Base-by-base conservation (phyloP, 2,888 invertebrate species). In the Listrodromus nycthemerus region DNA sequence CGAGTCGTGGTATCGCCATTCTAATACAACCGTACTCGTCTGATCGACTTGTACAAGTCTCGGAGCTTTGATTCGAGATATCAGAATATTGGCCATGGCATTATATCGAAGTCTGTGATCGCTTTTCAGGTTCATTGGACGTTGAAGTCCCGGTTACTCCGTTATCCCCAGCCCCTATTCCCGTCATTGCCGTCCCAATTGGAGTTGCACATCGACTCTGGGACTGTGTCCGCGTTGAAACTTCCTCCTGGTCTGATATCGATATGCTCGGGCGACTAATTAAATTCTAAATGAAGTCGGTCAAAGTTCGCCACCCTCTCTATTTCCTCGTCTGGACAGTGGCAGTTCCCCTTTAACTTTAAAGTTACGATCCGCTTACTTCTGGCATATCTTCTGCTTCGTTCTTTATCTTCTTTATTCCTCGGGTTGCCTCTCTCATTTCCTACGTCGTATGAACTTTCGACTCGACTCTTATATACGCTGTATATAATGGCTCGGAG, bases 241-340 rank as follows among this genome's bases (percentile, higher is more conserved):
- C 84, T 84, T 82, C n/a, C 61, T 79, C 82, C 52, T 76, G 75
- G 70, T 33, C 81, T 70, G 81, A 82, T 84, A 84, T 82, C 84
- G 84, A 84, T 84, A 84, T 84, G 84, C 82, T 65, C 65, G 61
- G 67, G 61, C 75, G 70, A 82, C 83, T 85, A 86, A 86, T 86
- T 86, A 83, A 86, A 86, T 86, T 86, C 80, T 77, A 55, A 75
- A 81, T 83, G 80, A 86, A 86, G 86, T 86, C 86, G 83, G 86
- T 84, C 83, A 83, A 78, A 85, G 86, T 86, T 86, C 80, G 80
- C 70, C 73, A 33, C 74, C 83, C 52, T 55, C 82, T 61, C 8
- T 21, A 16, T 50, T 61, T 55, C 50, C 58, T 27, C 21, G 37
- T 48, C 27, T 30, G 21, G 24, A 16, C 41, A 48, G 30, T 45